Conservation (phyloP, 2,113 vertebrate genomes). For the Nothobranchius kuhntae region DNA sequence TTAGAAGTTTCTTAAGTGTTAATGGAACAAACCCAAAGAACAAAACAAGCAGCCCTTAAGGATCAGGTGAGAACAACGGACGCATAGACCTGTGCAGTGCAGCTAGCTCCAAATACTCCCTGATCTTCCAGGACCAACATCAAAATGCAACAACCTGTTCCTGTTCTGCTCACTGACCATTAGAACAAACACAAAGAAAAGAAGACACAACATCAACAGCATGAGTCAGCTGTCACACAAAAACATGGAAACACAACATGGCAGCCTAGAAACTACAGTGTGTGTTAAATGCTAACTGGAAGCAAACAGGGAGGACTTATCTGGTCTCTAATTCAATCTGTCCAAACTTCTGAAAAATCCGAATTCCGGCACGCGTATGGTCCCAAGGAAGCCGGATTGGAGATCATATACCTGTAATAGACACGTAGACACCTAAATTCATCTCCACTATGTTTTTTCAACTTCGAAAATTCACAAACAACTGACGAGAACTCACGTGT, state of each 20-base stretch:
- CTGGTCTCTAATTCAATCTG: conserved; percentile 86
- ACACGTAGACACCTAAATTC: conserved; percentile 83
- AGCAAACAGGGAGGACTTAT: conserved; percentile 84
- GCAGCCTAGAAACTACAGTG: conserved; percentile 60
- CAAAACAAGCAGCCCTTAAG: background rate
- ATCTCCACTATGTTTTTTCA: conserved; percentile 78
- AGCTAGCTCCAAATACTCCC: conserved; percentile 72
- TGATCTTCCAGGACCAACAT: conserved; percentile 40
- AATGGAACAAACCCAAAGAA: no score
- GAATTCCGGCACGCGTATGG: conserved; percentile 85
- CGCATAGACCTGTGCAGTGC: conserved; percentile 62
- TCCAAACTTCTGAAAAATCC: conserved; percentile 87
- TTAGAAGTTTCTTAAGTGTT: background rate
- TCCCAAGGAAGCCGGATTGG: conserved; percentile 86
- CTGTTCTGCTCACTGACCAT: conserved; percentile 37
- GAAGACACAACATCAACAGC: conserved; percentile 64
- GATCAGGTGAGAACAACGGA: background rate
- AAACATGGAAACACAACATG: conserved; percentile 60
- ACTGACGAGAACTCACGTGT: conserved; percentile 84
- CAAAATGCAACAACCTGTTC: conserved; percentile 37
- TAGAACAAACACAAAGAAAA: conserved; percentile 49
- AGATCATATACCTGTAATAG: conserved; percentile 88
- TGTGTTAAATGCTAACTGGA: conserved; percentile 76
- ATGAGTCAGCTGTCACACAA: conserved; percentile 27
- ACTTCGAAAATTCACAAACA: conserved; percentile 79